Evolutionary conservation across 2,797 vertebrate genomes (phyloP).

Genomic region (Gambusia yucatana): DNA sequence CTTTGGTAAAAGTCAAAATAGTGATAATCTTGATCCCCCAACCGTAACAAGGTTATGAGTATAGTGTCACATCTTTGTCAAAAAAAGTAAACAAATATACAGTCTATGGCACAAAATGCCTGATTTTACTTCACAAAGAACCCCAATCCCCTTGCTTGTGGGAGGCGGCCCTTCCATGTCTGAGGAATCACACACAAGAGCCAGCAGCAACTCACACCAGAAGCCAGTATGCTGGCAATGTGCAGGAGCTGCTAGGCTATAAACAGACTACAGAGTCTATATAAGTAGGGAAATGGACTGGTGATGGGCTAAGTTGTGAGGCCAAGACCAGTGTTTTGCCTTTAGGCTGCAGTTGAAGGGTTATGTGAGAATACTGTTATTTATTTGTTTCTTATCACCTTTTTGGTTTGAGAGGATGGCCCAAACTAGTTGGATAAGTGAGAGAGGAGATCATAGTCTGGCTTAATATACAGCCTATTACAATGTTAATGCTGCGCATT

Average conservation of each 20-base stretch:
- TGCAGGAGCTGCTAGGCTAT: background rate
- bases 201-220: background rate
- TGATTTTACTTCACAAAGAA: background rate
- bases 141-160: background rate
- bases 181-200: background rate
- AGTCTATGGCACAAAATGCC: background rate
- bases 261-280: background rate
- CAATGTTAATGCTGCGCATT: constrained; percentile 1
- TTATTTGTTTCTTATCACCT: background rate
- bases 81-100: background rate
- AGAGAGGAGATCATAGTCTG: background rate
- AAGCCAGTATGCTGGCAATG: constrained; percentile 2
- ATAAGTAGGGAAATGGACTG: background rate
- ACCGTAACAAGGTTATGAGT: background rate
- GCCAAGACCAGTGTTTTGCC: background rate
- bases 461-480: constrained; percentile 1
- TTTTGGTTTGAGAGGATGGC: background rate
- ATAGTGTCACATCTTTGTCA: background rate
- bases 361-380: background rate
- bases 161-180: background rate
- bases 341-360: background rate
- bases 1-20: background rate
- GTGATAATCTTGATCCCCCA: background rate
- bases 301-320: background rate
- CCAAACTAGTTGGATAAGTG: background rate